Evolutionary conservation across 2,888 invertebrate genomes (phyloP).

Genomic region (Ferdinandea cuprea): DNA sequence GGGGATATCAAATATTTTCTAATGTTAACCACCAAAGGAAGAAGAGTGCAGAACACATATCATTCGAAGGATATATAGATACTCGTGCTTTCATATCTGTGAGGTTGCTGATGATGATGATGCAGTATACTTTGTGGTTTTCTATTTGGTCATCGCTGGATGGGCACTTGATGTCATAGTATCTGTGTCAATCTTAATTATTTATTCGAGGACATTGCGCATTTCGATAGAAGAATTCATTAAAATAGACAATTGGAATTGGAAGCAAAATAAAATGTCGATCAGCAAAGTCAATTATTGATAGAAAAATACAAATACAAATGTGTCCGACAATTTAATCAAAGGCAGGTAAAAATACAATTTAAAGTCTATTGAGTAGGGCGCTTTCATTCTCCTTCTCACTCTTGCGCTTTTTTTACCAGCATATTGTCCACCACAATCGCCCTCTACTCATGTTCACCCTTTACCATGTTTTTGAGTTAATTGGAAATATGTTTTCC

Average conservation of each 20-base stretch:
- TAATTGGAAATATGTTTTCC: too few relatives aligned
- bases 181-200: constrained; percentile 51
- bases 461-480: too few relatives aligned
- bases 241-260: constrained; percentile 15
- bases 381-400: too few relatives aligned
- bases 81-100: neutral
- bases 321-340: too few relatives aligned
- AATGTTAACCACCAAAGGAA: constrained; percentile 13
- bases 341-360: too few relatives aligned
- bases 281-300: too few relatives aligned
- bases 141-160: constrained; percentile 9
- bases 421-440: too few relatives aligned
- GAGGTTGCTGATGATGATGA: constrained; percentile 10
- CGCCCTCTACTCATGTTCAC: too few relatives aligned
- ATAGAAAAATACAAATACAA: too few relatives aligned
- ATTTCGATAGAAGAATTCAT: constrained; percentile 42
- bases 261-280: neutral
- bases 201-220: constrained; percentile 53
- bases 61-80: constrained; percentile 1
- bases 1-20: constrained; percentile 32
- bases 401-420: too few relatives aligned
- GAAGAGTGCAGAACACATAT: neutral
- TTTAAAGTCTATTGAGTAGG: too few relatives aligned
- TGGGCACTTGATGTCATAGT: constrained; percentile 9
- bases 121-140: constrained; percentile 20